phyloP scores from a whole-genome alignment of 2,888 invertebrate genomes.

The Perithous albicinctus region DNA sequence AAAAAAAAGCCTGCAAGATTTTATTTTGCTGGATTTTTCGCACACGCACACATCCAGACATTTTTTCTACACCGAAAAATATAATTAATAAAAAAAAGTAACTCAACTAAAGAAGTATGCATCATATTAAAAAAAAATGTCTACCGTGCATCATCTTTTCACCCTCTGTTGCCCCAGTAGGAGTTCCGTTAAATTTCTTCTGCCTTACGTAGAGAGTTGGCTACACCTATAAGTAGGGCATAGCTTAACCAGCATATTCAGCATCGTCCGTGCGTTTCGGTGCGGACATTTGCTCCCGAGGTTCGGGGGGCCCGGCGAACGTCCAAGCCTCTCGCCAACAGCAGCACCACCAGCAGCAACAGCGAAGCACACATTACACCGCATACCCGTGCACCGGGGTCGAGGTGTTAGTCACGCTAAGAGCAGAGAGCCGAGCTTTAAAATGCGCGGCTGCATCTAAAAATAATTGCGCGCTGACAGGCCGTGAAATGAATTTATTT shows the following conservation, averaged over 20 bases:
- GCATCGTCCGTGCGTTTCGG: constrained; percentile 61
- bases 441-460: constrained; percentile 81
- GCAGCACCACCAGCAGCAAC: constrained; percentile 36
- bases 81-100: too few species aligned
- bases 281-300: constrained; percentile 69
- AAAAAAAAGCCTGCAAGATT: too few species aligned
- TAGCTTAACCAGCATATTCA: constrained; percentile 25
- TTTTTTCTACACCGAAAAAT: too few species aligned
- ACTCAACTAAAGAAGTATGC: too few species aligned
- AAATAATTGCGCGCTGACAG: constrained; percentile 85
- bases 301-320: constrained; percentile 61
- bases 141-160: neutral
- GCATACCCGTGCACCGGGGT: constrained; percentile 69
- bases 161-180: constrained; percentile 9
- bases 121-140: too few species aligned
- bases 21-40: too few species aligned
- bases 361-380: neutral
- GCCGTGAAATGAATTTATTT: constrained; percentile 85
- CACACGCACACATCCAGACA: too few species aligned
- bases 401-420: constrained; percentile 79
- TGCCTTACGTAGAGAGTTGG: neutral
- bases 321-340: constrained; percentile 13
- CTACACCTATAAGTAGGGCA: constrained; percentile 13
- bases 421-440: constrained; percentile 73
- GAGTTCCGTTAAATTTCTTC: constrained; percentile 45